These are phyloP conservation scores for Patiria pectinifera DNA, from an alignment of 53 echinoderm and acorn worm genomes.

Conservation along the genomic window DNA sequence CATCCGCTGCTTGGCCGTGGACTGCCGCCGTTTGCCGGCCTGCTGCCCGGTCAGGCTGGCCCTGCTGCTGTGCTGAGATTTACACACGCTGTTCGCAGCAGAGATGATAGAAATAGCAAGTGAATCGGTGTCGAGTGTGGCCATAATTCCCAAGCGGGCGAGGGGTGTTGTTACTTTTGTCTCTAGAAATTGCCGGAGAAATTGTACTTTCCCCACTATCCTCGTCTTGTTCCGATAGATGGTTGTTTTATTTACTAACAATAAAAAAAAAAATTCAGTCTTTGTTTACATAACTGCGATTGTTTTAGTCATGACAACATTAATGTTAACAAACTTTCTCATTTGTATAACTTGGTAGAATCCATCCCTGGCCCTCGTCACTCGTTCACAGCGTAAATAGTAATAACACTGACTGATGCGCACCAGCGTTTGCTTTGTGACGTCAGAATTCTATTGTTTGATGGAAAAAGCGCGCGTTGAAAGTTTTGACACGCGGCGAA, in stretches of 20 bases:
- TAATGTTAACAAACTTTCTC: slow-evolving; percentile 2
- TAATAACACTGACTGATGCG: background rate
- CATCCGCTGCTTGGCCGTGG: background rate
- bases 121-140: slow-evolving; percentile 25
- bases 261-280: background rate
- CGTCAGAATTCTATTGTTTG: background rate
- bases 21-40: background rate
- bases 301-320: background rate
- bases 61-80: background rate
- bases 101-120: slow-evolving; percentile 32
- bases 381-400: background rate
- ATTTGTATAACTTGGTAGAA: background rate
- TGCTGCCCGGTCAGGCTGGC: too few relatives aligned
- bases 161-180: background rate
- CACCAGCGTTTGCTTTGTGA: background rate
- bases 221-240: background rate
- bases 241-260: background rate
- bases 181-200: background rate
- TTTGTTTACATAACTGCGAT: background rate
- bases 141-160: slow-evolving; percentile 11
- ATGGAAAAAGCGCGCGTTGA: background rate
- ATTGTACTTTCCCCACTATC: too few relatives aligned
- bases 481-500: background rate
- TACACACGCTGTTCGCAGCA: background rate
- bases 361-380: background rate